Evolutionary conservation across 2,113 vertebrate genomes (phyloP).

Genomic region (Ploceus nigricollis): DNA sequence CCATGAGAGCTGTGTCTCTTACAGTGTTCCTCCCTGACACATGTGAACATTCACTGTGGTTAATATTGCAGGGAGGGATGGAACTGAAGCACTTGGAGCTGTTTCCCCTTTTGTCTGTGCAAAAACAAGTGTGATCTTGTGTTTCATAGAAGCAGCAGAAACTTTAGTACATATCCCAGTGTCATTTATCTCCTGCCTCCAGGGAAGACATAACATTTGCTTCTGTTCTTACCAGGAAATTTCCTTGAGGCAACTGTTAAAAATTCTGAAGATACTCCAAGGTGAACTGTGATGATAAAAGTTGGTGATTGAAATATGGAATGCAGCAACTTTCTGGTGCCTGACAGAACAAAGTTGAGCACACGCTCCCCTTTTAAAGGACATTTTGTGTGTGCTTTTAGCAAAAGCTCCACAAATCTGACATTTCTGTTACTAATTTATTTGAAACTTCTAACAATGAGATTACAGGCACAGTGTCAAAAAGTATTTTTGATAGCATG

Average conservation of each 20-base stretch:
- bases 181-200: slow-evolving; percentile 32
- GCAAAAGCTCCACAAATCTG: not conserved
- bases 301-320: not conserved
- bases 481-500: not conserved
- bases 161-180: not conserved
- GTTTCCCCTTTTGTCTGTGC: not conserved
- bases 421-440: not conserved
- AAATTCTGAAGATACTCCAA: slow-evolving; percentile 25
- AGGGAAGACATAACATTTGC: slow-evolving; percentile 25
- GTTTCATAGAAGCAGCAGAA: not conserved
- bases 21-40: not conserved
- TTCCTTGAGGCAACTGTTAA: slow-evolving; percentile 47
- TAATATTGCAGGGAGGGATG: not conserved
- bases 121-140: not conserved
- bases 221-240: not conserved
- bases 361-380: not conserved
- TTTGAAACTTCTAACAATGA: not conserved
- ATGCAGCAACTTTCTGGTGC: not conserved
- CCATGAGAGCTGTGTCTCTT: not conserved
- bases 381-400: not conserved
- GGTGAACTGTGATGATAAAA: slow-evolving; percentile 28
- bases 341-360: not conserved
- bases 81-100: not conserved
- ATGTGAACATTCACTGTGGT: not conserved
- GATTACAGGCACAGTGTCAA: not conserved